phyloP scores from a whole-genome alignment of 2,113 vertebrate species.

The Larimichthys crocea region DNA sequence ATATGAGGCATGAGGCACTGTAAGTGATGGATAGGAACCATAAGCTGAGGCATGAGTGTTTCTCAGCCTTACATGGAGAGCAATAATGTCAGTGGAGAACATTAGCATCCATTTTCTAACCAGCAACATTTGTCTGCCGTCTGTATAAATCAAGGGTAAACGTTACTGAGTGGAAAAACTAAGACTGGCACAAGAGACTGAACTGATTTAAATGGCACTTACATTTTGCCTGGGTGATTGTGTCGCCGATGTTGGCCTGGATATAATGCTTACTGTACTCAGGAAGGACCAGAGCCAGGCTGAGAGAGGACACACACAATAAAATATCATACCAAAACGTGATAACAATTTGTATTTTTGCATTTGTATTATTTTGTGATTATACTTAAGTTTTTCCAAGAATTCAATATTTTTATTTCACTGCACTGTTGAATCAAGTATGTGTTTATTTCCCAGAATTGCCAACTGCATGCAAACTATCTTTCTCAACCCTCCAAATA shows the following conservation, averaged over 20 bases:
- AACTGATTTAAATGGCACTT: slow-evolving; percentile 59
- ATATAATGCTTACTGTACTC: slow-evolving; percentile 82
- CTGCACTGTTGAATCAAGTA: background rate
- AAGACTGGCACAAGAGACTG: slow-evolving; percentile 5
- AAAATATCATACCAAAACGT: background rate
- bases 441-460: background rate
- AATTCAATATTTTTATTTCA: background rate
- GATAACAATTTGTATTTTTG: background rate
- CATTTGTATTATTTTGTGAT: background rate
- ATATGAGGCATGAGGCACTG: slow-evolving; percentile 5
- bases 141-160: slow-evolving; percentile 27
- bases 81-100: slow-evolving; percentile 21
- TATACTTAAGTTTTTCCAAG: background rate
- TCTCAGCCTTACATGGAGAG: slow-evolving; percentile 53
- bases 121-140: slow-evolving; percentile 13
- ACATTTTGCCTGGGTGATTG: slow-evolving; percentile 85
- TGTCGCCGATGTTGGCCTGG: slow-evolving; percentile 78
- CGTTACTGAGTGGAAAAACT: slow-evolving; percentile 29
- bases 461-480: background rate
- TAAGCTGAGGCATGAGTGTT: slow-evolving; percentile 13
- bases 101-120: slow-evolving; percentile 34
- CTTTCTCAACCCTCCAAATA: background rate
- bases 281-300: slow-evolving; percentile 82
- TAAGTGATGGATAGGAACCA: slow-evolving; percentile 58
- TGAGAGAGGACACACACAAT: slow-evolving; percentile 51